phyloP scores from a whole-genome alignment of 92 coral and sea anemone genomes.

The Paramuricea clavata region DNA sequence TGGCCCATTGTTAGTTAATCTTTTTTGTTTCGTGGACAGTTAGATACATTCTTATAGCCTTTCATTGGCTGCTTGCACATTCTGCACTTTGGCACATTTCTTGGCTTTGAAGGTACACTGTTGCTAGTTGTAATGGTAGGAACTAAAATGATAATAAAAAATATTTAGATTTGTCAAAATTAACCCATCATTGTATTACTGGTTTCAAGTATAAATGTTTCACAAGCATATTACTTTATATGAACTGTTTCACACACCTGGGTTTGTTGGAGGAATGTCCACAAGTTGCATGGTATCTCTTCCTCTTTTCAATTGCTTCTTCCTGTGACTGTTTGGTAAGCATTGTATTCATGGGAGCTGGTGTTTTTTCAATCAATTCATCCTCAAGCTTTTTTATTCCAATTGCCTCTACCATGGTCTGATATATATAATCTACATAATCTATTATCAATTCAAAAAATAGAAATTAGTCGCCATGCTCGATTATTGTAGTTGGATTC shows the following conservation, averaged over 20 bases:
- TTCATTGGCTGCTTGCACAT: not conserved
- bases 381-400: not conserved
- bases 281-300: constrained; percentile 9
- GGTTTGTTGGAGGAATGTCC: constrained; percentile 19
- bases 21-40: constrained; percentile 27
- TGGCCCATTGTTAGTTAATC: not conserved
- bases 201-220: constrained; percentile 12
- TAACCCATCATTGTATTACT: constrained; percentile 24
- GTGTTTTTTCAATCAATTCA: not conserved
- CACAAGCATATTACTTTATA: not conserved
- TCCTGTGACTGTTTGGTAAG: constrained; percentile 9
- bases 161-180: constrained; percentile 17
- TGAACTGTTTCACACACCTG: constrained; percentile 26
- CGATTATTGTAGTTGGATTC: constrained; percentile 3
- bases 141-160: constrained; percentile 25
- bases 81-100: constrained; percentile 13
- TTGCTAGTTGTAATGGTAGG: constrained; percentile 14
- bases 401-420: constrained; percentile 28
- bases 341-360: constrained; percentile 18
- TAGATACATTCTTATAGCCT: not conserved
- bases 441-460: not conserved
- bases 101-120: constrained; percentile 20
- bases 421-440: constrained; percentile 31
- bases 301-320: constrained; percentile 4
- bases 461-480: not conserved